Base-by-base conservation (phyloP, 1,140 invertebrate genomes). In the Drosophila sulfurigaster region DNA sequence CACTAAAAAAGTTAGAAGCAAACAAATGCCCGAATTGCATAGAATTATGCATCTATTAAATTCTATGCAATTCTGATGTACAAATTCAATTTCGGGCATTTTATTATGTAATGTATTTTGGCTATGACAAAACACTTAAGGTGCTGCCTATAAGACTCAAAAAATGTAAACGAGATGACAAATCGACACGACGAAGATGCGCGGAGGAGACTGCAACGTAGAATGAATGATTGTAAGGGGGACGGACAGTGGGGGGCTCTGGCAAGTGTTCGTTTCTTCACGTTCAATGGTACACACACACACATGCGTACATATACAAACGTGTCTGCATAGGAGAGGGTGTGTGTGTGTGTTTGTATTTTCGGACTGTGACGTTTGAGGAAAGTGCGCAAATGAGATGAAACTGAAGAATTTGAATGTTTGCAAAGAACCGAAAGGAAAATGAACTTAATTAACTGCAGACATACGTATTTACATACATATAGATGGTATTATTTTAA, bases 331-430 rank as follows among this genome's bases (percentile, higher is more conserved):
- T 1, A 15, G 6, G 32, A 13, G n/a, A 3, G 6, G 11, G n/a
- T 28, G 20, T 32, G 25, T 51, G 10, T 10, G 16, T 5, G 13
- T 63, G 60, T 65, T 11, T 45, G 63, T 15, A 32, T 65, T 32
- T 52, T 1, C 45, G 30, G 4, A 16, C 28, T 70, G 38, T 56
- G 49, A 71, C 59, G 60, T 48, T 64, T 57, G 32, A 20, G 69
- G 60, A 32, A 57, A 65, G 60, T 71, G 60, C 51, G 68, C 68
- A 65, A 65, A 65, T 57, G 35, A 41, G 25, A 11, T 51, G 25
- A 62, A 69, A 45, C 32, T 30, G 7, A 54, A 45, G 48, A 69
- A 69, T 62, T 52, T 57, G 52, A 32, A 57, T 57, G 64, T 8
- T 57, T 52, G 25, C 5, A 15, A 25, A 25, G 63, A 64, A 56